Percentiles rank a stretch among this genome's conserved stretches.
These are phyloP conservation scores for Catalaphyllia jardinei DNA, from an alignment of 64 coral and sea anemone genomes.

Conservation along the genomic window DNA sequence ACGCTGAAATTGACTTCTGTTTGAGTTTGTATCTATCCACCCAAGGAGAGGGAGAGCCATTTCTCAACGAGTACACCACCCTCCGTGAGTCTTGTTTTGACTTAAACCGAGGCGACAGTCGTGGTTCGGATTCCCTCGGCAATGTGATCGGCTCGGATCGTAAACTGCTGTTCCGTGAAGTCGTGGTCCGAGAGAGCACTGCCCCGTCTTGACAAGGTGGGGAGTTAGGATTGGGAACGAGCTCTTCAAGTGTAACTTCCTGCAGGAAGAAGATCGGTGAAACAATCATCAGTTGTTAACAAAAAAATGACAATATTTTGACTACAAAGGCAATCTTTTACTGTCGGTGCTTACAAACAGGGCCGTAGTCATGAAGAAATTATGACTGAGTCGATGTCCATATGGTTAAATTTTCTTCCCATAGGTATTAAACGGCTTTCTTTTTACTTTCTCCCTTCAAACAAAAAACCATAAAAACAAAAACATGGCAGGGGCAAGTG, in stretches of 20 bases:
- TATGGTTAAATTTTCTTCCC: too few relatives aligned
- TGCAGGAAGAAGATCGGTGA: background rate
- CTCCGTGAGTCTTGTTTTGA: conserved; percentile 12
- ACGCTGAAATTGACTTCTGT: conserved; percentile 71
- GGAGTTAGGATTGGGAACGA: conserved; percentile 24
- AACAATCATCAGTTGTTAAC: background rate
- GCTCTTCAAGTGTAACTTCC: conserved; percentile 41
- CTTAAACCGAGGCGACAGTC: conserved; percentile 18
- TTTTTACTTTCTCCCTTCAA: too few relatives aligned
- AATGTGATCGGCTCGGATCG: conserved; percentile 52
- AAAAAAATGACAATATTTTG: too few relatives aligned
- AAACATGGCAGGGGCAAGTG: too few relatives aligned
- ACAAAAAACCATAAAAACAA: too few relatives aligned
- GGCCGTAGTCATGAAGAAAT: too few relatives aligned
- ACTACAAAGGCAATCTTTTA: too few relatives aligned
- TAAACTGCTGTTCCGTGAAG: conserved; percentile 15
- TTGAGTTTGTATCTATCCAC: conserved; percentile 86
- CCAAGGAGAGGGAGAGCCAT: conserved; percentile 82
- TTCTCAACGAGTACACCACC: conserved; percentile 69
- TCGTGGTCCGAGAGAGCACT: conserved; percentile 3
- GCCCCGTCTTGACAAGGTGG: conserved; percentile 24
- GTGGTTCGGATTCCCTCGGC: conserved; percentile 7
- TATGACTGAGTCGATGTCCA: too few relatives aligned
- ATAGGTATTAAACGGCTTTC: too few relatives aligned
- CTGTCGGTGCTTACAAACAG: too few relatives aligned